Evolutionary conservation across 2,113 vertebrate genomes (phyloP), one percentile per base, ranked within the genome.

Genomic region (Garra rufa): DNA sequence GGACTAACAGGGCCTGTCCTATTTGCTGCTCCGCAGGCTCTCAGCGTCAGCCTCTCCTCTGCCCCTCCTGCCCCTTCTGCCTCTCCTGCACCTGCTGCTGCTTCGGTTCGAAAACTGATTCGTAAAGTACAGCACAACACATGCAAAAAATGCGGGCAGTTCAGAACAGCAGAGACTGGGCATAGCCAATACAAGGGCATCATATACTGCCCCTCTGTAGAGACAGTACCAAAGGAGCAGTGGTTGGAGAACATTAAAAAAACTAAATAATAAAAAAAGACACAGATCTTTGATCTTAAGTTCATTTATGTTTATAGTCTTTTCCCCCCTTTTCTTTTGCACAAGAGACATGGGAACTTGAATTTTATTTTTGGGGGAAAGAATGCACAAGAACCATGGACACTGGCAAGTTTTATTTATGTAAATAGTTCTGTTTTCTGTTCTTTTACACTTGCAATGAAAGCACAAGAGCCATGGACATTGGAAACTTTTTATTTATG

Each of bases 171-270:
- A 3, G 71, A 70, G 9, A 82, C 79, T 41, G 85, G 79, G 21
- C 85, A 86, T 26, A 82, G 79, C 44, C 71, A 76, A 34, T 86
- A 82, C 26, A 86, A 52, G 19, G 70, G 79, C 10, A 69, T 14
- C 6, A 38, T 86, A 9, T 82, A 77, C 63, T 86, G 85, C 44
- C 79, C 79, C 38, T 34, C 24, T 11, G n/a, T 41, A 76, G 79
- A 86, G 59, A 52, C 79, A 21, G 21, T 82, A 10, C 1, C 71
- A 10, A 82, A 76, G 50, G 44, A 69, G 55, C 79, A 76, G 24
- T 86, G 79, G 85, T 70, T 76, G 73, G 48, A 86, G 24, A 10
- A 65, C 0, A 73, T 30, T 2, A 85, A 69, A 79, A 59, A 59
- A 57, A 26, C 0, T 2, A 4, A 28, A 65, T 6, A 65, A 65